Evolutionary conservation across 2,113 vertebrate genomes (phyloP).

Genomic region (Diadophis punctatus): DNA sequence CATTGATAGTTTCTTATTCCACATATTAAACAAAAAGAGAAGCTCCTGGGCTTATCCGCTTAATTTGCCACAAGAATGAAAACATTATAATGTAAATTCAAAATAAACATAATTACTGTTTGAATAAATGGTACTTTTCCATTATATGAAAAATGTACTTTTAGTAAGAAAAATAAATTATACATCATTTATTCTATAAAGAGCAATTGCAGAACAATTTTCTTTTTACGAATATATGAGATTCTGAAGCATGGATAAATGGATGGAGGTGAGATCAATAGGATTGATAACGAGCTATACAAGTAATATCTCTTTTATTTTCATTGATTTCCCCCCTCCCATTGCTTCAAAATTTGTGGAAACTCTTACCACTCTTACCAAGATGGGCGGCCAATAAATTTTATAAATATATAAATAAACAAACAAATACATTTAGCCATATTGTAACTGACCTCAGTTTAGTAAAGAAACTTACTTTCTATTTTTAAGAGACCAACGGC

Average conservation of each 20-base stretch:
- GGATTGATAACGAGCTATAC: not conserved
- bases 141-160: not conserved
- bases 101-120: not conserved
- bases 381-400: not conserved
- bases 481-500: constrained; percentile 86
- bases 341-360: not conserved
- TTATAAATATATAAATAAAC: not conserved
- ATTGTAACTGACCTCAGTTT: not conserved
- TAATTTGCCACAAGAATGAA: not conserved
- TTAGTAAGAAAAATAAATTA: not conserved
- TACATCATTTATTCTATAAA: not conserved
- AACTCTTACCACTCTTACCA: not conserved
- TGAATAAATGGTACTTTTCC: not conserved
- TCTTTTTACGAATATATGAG: not conserved
- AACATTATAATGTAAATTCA: not conserved
- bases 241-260: not conserved
- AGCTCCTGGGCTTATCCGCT: not conserved
- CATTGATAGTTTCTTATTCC: not conserved
- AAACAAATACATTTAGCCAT: not conserved
- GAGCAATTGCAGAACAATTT: not conserved
- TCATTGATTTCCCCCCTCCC: not conserved
- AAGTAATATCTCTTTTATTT: not conserved
- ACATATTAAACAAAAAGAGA: not conserved
- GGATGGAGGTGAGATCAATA: not conserved
- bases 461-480: not conserved